Evolutionary conservation across 2,113 vertebrate species (phyloP).

Genomic region (Pangasianodon gigas): DNA sequence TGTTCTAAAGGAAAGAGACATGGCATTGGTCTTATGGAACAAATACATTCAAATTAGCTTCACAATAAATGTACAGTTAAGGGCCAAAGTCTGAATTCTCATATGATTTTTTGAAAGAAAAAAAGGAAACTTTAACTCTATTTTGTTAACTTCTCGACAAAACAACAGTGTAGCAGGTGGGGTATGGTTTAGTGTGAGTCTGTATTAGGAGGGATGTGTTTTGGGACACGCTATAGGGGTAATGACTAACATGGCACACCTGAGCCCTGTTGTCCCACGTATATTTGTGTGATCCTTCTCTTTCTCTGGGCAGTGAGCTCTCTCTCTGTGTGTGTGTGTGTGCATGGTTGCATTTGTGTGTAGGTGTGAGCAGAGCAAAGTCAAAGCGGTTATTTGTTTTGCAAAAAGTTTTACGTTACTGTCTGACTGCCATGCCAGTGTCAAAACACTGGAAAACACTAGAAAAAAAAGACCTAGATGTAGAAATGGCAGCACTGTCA

Average conservation of each 20-base stretch:
- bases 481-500: no score
- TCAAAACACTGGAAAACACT: neutral
- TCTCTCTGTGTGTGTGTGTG: neutral
- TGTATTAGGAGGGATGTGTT: neutral
- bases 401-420: no score
- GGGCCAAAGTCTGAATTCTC: neutral
- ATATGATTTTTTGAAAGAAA: neutral
- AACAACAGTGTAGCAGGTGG: neutral
- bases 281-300: neutral
- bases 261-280: neutral
- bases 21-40: neutral
- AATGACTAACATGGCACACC: neutral
- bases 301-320: neutral
- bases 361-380: neutral
- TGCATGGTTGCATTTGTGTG: neutral
- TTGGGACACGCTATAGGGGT: neutral
- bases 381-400: neutral
- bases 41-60: neutral
- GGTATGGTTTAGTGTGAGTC: neutral
- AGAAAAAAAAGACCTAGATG: no score
- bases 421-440: neutral
- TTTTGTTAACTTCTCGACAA: neutral
- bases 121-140: neutral
- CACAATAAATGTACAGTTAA: neutral
- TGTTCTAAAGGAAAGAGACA: neutral